Base-by-base conservation (phyloP, 1,140 invertebrate genomes). In the Lordiphosa clarofinis region DNA sequence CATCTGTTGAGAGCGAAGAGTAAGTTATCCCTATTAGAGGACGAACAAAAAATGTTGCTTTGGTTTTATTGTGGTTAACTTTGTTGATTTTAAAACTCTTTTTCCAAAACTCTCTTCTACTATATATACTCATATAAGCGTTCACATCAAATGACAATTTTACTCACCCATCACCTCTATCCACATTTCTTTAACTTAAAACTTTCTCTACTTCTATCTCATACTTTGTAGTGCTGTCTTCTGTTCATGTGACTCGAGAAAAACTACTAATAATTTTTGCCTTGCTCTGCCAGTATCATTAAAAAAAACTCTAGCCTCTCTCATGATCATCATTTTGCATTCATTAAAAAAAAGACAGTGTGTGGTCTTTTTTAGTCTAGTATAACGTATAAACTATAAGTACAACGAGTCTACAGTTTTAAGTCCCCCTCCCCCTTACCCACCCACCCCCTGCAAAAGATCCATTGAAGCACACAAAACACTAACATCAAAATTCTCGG, bases 1-100 rank as follows among this genome's bases (percentile, higher is more conserved):
- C 84, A 75, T 84, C 86, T 57, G 72, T 86, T 76, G 86, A 87
- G 66, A 73, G 56, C 79, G 86, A 87, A 87, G 86, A 87, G 86
- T 87, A 87, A 87, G 86, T 87, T 61, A 65, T 76, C 65, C 65
- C 65, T 33, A 46, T 31, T 46, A 46, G 43, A 46, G 43, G 31
- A 31, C 28, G 31, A 33, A 36, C 33, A 49, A 5, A 48, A 31
- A 67, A 71, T 53, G 39, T 61, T 60, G 66, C 57, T 70, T 73
- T 73, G 60, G 64, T 73, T 82, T 66, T 50, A 38, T 74, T 74
- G 56, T 75, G 65, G 67, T 72, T 81, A 86, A 84, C 64, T 78
- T 68, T 84, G 73, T 82, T 82, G 56, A 69, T 82, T 84, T 75
- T 76, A 64, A 69, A 69, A 76, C 75, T 75, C 53, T 61, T 38